Base-by-base conservation (phyloP, 2,113 vertebrate genomes). In the Peucedramus taeniatus region DNA sequence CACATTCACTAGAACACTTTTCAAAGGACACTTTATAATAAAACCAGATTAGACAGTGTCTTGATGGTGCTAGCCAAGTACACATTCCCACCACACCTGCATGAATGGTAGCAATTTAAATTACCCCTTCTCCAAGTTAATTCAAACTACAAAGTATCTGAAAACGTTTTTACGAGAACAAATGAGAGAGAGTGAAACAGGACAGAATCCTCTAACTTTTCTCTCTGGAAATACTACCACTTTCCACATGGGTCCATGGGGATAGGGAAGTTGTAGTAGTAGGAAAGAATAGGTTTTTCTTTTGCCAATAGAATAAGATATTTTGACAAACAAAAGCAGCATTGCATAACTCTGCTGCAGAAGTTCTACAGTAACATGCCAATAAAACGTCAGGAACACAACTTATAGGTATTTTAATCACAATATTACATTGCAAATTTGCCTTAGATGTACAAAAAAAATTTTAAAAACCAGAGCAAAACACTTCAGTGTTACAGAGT, bases 11-110 rank as follows among this genome's bases (percentile, higher is more conserved):
- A 31, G 5, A 39, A 39, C 1, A 0, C 17, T 88, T 88, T 44
- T 28, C 64, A 77, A 60, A 70, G 53, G 5, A 47, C 18, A 8
- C 20, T 84, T 70, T 39, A 15, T 35, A 66, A 66, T 27, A 57
- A 84, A 92, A 82, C 9, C n/a, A 53, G 33, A 23, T 35, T n/a
- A 71, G 53, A 39, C 13, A n/a, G 20, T 28, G 40, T 9, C 10
- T 42, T 39, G 17, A 16, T 16, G 31, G 14, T 61, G 33, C 33
- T 40, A 40, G 30, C 14, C 22, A 54, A 24, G 39, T 7, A 15
- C 13, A 35, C 17, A 19, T 23, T 51, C 40, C 21, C 31, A 70
- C 3, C 8, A 12, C 0, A 0, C n/a, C 60, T 57, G 22, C 1
- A n/a, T 13, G 22, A 51, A 37, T 2, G 10, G 69, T 3, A 64